Evolutionary conservation across 2,797 vertebrate genomes (phyloP).

Genomic region (Adelosebastes latens): DNA sequence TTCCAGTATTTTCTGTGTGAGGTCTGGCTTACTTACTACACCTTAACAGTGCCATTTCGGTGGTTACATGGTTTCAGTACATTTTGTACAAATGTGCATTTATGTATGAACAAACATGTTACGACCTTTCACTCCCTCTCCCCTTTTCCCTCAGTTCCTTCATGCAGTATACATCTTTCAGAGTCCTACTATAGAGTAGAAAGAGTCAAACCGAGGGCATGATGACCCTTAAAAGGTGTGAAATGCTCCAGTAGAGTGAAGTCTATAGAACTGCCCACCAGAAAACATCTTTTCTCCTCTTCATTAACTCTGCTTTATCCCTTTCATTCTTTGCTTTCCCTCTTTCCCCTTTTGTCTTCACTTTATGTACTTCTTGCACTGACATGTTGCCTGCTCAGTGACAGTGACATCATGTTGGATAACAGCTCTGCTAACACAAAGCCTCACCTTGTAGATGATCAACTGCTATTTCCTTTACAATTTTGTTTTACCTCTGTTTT

Average conservation of each 20-base stretch:
- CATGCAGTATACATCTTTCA: conserved; percentile 14
- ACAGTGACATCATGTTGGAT: conserved; percentile 35
- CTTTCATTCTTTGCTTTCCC: conserved; percentile 19
- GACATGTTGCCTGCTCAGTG: conserved; percentile 37
- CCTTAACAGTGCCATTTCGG: not conserved
- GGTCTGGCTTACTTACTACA: not conserved
- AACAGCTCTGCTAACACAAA: conserved; percentile 33
- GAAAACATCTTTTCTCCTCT: conserved; percentile 36
- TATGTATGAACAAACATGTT: not conserved
- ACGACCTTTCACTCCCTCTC: not conserved
- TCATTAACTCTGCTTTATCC: conserved; percentile 42
- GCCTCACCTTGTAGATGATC: conserved; percentile 27
- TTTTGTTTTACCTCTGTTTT: conserved; percentile 26
- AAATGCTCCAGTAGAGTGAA: conserved; percentile 60
- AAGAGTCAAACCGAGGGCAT: conserved; percentile 39
- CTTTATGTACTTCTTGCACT: conserved; percentile 20
- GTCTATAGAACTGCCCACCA: conserved; percentile 45
- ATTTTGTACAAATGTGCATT: not conserved
- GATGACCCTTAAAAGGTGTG: conserved; percentile 53
- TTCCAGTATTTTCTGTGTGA: not conserved
- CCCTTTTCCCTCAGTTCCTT: conserved; percentile 2
- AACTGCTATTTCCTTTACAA: conserved; percentile 19
- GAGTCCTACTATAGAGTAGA: conserved; percentile 25
- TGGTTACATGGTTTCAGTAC: not conserved
- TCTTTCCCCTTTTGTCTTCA: conserved; percentile 29